Evolutionary conservation across 2,113 vertebrate genomes (phyloP).

Genomic region (Bos indicus): DNA sequence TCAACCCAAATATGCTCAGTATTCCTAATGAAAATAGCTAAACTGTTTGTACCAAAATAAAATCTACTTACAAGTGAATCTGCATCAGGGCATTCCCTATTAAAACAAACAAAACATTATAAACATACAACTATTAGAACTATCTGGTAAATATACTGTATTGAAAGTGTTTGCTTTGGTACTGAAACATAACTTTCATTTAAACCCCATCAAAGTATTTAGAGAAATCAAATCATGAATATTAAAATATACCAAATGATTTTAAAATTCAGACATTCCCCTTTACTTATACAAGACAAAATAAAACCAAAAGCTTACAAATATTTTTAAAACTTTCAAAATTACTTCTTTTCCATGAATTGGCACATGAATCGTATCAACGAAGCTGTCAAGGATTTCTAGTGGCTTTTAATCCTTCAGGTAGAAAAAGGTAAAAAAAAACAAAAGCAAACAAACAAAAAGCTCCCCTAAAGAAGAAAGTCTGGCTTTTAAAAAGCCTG

Average conservation of each 20-base stretch:
- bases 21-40: not conserved
- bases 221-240: not conserved
- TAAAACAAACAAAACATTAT: constrained; percentile 54
- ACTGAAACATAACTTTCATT: constrained; percentile 18
- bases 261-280: constrained; percentile 8
- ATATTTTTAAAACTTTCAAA: not conserved
- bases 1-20: not conserved
- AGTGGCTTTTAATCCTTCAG: not conserved
- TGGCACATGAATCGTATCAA: not conserved
- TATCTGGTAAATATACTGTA: not conserved
- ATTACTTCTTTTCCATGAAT: not conserved
- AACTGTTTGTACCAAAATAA: constrained; percentile 43
- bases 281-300: not conserved
- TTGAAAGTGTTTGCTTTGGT: not conserved
- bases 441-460: not conserved
- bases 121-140: constrained; percentile 23
- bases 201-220: constrained; percentile 28
- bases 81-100: constrained; percentile 91
- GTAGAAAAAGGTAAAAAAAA: not conserved
- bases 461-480: not conserved
- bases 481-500: not conserved
- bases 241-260: constrained; percentile 36
- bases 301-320: not conserved
- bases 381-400: not conserved
- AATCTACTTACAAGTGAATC: constrained; percentile 93